Conservation (phyloP, 1,140 invertebrate genomes). For the Formica selysi region DNA sequence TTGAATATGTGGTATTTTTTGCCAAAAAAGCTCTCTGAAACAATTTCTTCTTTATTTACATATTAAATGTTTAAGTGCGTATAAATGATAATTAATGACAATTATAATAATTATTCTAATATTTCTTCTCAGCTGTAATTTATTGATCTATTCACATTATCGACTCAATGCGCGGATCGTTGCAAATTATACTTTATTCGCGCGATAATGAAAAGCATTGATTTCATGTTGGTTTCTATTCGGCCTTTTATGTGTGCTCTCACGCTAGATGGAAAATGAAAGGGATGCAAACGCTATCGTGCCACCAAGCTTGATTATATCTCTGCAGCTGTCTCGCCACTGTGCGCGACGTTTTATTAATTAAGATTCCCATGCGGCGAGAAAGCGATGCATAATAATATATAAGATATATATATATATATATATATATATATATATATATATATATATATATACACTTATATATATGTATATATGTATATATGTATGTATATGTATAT, state of each 20-base stretch:
- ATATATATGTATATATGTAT: no score
- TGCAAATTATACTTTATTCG: not conserved
- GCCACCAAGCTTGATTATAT: conserved; percentile 56
- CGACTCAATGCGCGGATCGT: not conserved
- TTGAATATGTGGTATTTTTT: not conserved
- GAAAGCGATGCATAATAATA: not conserved
- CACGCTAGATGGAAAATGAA: not conserved
- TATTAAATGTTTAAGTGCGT: not conserved
- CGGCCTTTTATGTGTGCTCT: conserved; percentile 26
- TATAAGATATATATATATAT: not conserved
- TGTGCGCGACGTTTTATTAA: conserved; percentile 58
- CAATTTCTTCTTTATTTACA: not conserved
- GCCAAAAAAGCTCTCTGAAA: not conserved
- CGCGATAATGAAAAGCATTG: conserved; percentile 39
- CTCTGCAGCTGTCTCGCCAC: not conserved
- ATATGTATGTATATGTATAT: no score
- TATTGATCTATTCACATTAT: conserved; percentile 6
- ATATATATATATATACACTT: no score
- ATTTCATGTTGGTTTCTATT: conserved; percentile 31
- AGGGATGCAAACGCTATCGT: conserved; percentile 52
- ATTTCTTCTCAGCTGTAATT: not conserved
- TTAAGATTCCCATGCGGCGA: conserved; percentile 46
- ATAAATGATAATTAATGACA: no score
- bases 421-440: no score
- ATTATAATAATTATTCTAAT: no score